A percentile compares a stretch with the other conserved stretches of the same genome.
phyloP scores from a whole-genome alignment of 2,113 vertebrate genomes.

The Rhizomys pruinosus region DNA sequence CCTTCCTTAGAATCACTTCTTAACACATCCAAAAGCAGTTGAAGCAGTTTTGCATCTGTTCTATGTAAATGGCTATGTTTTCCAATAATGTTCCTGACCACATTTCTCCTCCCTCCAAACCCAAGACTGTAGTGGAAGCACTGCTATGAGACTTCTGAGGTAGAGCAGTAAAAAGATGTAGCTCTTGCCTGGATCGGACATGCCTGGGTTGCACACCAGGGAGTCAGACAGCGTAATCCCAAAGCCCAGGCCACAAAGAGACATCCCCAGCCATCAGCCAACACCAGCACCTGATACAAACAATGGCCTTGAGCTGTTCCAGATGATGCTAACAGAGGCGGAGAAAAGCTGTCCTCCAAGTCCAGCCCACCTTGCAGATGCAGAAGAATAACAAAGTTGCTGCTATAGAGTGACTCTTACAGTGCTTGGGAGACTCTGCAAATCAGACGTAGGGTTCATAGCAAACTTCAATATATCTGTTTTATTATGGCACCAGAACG shows the following conservation, averaged over 20 bases:
- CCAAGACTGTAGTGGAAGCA: fast-evolving
- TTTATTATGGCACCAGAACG: slow-evolving; percentile 54
- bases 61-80: neutral
- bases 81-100: neutral
- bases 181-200: too few species aligned
- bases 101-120: too few species aligned
- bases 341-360: neutral
- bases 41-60: neutral
- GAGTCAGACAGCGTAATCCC: too few species aligned
- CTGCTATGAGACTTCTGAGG: fast-evolving
- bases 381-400: neutral
- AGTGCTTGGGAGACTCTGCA: neutral
- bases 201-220: fast-evolving
- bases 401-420: fast-evolving
- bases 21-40: neutral
- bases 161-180: neutral
- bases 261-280: neutral
- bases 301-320: neutral
- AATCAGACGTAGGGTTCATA: neutral
- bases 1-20: neutral
- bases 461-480: neutral
- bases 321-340: neutral
- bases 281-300: fast-evolving
- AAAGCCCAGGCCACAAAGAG: too few species aligned
- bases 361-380: neutral